Conservation (phyloP, 2,797 vertebrate species). For the Dryobates pubescens region DNA sequence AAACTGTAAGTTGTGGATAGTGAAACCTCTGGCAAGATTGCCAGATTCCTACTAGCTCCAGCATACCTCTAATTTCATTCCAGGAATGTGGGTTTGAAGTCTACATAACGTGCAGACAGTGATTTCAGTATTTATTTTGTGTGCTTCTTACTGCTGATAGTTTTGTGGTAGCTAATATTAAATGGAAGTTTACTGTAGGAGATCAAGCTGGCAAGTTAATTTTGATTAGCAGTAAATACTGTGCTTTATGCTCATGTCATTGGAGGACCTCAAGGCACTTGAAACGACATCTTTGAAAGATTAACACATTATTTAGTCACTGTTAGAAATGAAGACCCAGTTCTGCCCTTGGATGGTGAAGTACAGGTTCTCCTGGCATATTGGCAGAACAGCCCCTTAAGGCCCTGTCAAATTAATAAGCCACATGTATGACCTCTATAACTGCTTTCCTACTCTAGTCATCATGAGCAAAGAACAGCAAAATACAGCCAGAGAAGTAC, state of each 20-base stretch:
- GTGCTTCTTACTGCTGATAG: background rate
- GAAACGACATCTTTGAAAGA: background rate
- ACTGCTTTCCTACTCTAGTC: background rate
- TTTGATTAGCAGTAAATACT: background rate
- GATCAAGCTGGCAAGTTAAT: background rate
- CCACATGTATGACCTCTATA: background rate
- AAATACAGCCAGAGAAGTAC: background rate
- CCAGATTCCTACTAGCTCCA: background rate
- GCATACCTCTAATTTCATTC: background rate
- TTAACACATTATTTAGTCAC: background rate
- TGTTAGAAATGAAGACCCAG: background rate
- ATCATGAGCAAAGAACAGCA: background rate
- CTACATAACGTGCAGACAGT: background rate
- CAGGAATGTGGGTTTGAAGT: background rate
- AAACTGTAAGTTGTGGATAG: background rate
- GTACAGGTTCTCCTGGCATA: background rate
- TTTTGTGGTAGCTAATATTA: background rate
- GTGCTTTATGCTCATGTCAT: background rate
- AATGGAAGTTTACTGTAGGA: background rate
- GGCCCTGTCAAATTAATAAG: background rate
- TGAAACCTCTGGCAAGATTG: background rate
- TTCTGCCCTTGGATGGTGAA: background rate
- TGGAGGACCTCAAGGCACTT: background rate
- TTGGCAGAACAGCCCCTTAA: background rate
- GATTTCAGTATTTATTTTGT: slow-evolving; percentile 12